These are phyloP conservation scores for Netelia inedita DNA, from an alignment of 2,888 invertebrate species.

Conservation along the genomic window DNA sequence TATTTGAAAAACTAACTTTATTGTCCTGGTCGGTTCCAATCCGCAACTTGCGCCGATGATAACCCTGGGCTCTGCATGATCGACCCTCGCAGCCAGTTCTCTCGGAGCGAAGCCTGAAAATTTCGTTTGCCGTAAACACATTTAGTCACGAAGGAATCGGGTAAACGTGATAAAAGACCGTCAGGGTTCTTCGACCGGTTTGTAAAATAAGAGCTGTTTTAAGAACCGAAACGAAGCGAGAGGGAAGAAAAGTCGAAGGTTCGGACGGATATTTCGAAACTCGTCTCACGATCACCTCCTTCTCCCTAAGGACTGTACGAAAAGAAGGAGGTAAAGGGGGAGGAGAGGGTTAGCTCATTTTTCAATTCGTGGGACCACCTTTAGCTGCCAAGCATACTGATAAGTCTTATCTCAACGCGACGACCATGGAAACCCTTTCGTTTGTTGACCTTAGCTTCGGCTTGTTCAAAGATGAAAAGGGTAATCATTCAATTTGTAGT, in stretches of 20 bases:
- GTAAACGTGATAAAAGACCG: neutral
- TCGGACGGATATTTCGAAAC: slow-evolving; percentile 43
- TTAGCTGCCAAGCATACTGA: slow-evolving; percentile 68
- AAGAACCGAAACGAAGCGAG: neutral
- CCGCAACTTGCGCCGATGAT: slow-evolving; percentile 97
- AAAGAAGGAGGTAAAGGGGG: slow-evolving; percentile 28
- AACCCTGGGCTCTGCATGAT: slow-evolving; percentile 95
- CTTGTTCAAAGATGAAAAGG: slow-evolving; percentile 66
- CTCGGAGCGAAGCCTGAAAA: slow-evolving; percentile 94
- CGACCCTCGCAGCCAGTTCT: slow-evolving; percentile 94
- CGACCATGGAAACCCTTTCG: slow-evolving; percentile 44
- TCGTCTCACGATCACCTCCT: slow-evolving; percentile 53
- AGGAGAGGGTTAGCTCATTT: slow-evolving; percentile 67
- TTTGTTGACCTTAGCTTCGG: slow-evolving; percentile 54
- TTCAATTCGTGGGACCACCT: slow-evolving; percentile 66
- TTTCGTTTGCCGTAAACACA: slow-evolving; percentile 62
- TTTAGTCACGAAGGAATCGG: neutral
- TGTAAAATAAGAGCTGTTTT: slow-evolving; percentile 11
- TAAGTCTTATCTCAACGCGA: slow-evolving; percentile 64
- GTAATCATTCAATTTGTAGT: slow-evolving; percentile 65
- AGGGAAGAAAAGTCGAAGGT: neutral
- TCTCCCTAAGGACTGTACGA: neutral
- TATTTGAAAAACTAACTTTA: slow-evolving; percentile 86
- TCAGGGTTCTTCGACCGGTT: neutral
- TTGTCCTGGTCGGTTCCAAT: slow-evolving; percentile 93